These are phyloP conservation scores for Eulithis prunata DNA, from an alignment of 2,888 invertebrate species.

Conservation along the genomic window DNA sequence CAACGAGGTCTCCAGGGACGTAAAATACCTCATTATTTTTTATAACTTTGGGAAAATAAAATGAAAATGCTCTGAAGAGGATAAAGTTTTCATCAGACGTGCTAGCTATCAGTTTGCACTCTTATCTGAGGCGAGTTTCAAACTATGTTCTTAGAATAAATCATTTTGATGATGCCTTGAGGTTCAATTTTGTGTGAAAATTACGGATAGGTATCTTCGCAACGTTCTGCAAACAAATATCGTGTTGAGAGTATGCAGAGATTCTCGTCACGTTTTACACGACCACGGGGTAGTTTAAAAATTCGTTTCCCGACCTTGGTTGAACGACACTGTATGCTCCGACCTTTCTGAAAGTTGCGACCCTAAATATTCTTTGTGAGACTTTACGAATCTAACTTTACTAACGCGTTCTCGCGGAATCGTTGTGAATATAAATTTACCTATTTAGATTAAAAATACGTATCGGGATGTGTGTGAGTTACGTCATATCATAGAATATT, in stretches of 20 bases:
- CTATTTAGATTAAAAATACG: conserved; percentile 2
- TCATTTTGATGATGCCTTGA: conserved; percentile 63
- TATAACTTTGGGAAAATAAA: conserved; percentile 70
- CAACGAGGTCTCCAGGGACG: conserved; percentile 63
- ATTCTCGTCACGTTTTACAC: conserved; percentile 68
- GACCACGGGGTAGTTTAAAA: conserved; percentile 66
- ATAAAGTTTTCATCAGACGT: conserved; percentile 62
- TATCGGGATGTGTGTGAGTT: background rate
- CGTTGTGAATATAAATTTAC: conserved; percentile 15
- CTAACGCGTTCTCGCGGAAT: conserved; percentile 16
- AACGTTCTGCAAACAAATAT: conserved; percentile 48
- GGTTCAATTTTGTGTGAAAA: conserved; percentile 74
- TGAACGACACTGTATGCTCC: conserved; percentile 38
- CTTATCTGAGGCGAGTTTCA: conserved; percentile 57
- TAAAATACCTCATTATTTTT: conserved; percentile 76
- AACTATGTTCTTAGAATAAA: conserved; percentile 72
- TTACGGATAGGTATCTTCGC: conserved; percentile 55
- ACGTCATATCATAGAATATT: too few species aligned
- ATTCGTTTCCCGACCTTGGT: conserved; percentile 55
- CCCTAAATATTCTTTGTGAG: conserved; percentile 35
- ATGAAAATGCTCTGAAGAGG: conserved; percentile 59
- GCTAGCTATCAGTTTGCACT: conserved; percentile 54
- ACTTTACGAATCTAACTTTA: conserved; percentile 28
- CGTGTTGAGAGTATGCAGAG: conserved; percentile 51
- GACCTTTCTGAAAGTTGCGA: conserved; percentile 35